A percentile compares a stretch with the other conserved stretches of the same genome.
These are phyloP conservation scores for Dolichomitus sp. DNA, from an alignment of 2,888 invertebrate genomes.

Conservation along the genomic window DNA sequence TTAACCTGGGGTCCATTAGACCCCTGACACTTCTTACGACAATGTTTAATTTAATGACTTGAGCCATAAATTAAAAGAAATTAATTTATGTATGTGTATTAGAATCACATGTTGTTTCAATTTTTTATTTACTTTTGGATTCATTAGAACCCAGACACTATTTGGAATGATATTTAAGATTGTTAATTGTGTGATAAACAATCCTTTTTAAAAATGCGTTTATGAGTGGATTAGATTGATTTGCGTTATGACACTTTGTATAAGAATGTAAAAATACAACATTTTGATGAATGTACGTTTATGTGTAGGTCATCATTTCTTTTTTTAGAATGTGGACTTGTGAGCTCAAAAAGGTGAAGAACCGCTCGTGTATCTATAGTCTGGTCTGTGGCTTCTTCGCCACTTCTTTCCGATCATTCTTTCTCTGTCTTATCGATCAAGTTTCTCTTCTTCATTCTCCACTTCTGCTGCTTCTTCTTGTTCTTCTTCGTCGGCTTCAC, in stretches of 20 bases:
- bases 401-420: conserved; percentile 16
- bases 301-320: neutral
- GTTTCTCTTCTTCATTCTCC: conserved; percentile 28
- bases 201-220: too few species aligned
- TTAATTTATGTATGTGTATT: too few species aligned
- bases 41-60: neutral
- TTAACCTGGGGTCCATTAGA: conserved; percentile 60
- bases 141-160: too few species aligned
- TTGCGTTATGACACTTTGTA: too few species aligned
- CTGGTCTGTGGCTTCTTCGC: conserved; percentile 2
- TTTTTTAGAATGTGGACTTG: neutral
- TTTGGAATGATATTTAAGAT: too few species aligned
- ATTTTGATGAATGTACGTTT: neutral
- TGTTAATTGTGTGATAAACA: too few species aligned
- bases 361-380: conserved; percentile 11
- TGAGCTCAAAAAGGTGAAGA: conserved; percentile 15
- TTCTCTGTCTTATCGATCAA: conserved; percentile 20
- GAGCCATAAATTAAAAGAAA: neutral
- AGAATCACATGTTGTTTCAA: too few species aligned
- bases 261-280: neutral
- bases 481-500: neutral
- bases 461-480: conserved; percentile 30
- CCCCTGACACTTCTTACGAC: neutral
- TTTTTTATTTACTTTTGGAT: too few species aligned
- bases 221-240: too few species aligned